Percentiles rank a stretch among this genome's conserved stretches.
These are phyloP conservation scores for Leucosticte australis DNA, from an alignment of 2,113 vertebrate genomes.

Conservation along the genomic window DNA sequence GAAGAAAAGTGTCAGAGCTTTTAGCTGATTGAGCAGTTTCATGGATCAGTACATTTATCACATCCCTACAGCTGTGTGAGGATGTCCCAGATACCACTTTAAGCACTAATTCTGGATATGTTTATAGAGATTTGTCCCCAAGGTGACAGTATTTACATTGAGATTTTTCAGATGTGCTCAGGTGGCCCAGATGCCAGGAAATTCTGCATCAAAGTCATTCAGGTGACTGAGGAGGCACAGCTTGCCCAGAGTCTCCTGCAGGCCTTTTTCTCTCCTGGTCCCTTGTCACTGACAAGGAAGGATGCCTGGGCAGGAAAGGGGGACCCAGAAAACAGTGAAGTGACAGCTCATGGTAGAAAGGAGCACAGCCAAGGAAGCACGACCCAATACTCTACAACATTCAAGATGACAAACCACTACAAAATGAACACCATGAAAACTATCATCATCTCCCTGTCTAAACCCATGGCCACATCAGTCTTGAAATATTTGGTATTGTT, in stretches of 20 bases:
- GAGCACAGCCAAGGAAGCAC: rapidly evolving
- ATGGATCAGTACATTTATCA: background rate
- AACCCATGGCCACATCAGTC: background rate
- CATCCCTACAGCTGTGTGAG: background rate
- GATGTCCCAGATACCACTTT: background rate
- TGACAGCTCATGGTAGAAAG: rapidly evolving
- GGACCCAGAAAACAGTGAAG: background rate
- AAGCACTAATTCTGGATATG: background rate
- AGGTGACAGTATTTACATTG: background rate
- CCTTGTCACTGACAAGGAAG: background rate
- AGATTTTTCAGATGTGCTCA: background rate
- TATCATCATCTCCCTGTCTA: background rate
- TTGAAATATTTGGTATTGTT: background rate
- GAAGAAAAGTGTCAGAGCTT: background rate
- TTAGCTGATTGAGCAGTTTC: background rate
- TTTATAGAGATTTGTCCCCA: background rate
- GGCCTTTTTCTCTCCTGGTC: background rate
- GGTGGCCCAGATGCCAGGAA: background rate
- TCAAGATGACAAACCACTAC: background rate
- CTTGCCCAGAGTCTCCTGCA: background rate
- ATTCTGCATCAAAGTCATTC: background rate
- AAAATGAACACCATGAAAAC: background rate
- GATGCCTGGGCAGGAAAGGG: background rate
- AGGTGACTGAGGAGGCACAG: background rate
- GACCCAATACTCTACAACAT: background rate